Conservation (phyloP, 2,797 vertebrate genomes). For the Poeciliopsis turneri region DNA sequence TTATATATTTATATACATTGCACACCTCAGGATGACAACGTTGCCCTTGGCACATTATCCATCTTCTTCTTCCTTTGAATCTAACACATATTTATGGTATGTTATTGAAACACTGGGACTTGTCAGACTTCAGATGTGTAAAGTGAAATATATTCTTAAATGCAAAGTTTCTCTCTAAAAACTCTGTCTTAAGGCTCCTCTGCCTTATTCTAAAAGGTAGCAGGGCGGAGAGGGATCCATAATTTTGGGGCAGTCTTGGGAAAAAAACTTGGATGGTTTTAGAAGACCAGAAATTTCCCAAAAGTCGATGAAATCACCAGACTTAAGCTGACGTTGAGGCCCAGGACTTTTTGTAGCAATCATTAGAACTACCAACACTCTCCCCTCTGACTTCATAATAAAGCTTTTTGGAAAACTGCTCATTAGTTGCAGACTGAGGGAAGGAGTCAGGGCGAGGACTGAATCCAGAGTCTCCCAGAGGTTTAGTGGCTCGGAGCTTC, state of each 20-base stretch:
- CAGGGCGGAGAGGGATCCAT: slow-evolving; percentile 18
- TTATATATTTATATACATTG: slow-evolving; percentile 57
- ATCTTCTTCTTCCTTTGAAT: slow-evolving; percentile 22
- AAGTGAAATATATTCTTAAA: slow-evolving; percentile 9
- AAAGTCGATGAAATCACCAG: slow-evolving; percentile 48
- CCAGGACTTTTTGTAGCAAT: slow-evolving; percentile 51
- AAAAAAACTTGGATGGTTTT: slow-evolving; percentile 39
- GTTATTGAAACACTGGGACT: slow-evolving; percentile 40
- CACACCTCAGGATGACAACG: slow-evolving; percentile 33
- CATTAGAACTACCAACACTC: slow-evolving; percentile 50
- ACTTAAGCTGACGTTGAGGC: slow-evolving; percentile 53
- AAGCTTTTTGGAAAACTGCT: slow-evolving; percentile 59
- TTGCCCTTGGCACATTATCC: slow-evolving; percentile 26
- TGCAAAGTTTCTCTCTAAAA: slow-evolving; percentile 23
- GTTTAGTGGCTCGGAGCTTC: slow-evolving; percentile 70
- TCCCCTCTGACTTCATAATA: slow-evolving; percentile 51
- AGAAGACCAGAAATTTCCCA: slow-evolving; percentile 48
- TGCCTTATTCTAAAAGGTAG: slow-evolving; percentile 56
- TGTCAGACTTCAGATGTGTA: slow-evolving; percentile 10
- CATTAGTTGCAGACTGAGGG: slow-evolving; percentile 48
- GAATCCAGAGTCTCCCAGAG: slow-evolving; percentile 60
- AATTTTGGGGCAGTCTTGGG: slow-evolving; percentile 38
- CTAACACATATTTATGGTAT: slow-evolving; percentile 23
- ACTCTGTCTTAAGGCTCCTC: slow-evolving; percentile 22
- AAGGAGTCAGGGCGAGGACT: slow-evolving; percentile 44